Percentiles rank a stretch among this genome's conserved stretches.
Evolutionary conservation across 2,888 invertebrate species (phyloP).

Genomic region (Pollenia amentaria): DNA sequence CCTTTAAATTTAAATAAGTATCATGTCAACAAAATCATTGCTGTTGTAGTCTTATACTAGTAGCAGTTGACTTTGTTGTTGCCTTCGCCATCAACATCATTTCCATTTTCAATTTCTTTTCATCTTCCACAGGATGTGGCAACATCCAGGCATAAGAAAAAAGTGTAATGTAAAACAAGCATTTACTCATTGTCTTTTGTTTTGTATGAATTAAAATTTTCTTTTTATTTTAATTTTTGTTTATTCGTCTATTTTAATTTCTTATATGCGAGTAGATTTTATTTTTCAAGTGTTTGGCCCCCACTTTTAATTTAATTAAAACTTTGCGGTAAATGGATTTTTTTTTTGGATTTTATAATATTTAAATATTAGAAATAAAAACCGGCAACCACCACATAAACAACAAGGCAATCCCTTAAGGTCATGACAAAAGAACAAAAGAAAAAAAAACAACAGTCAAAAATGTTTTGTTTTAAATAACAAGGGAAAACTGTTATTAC

Average conservation of each 20-base stretch:
- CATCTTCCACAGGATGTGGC: background rate
- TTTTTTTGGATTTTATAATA: constrained; percentile 22
- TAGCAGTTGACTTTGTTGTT: too few species aligned
- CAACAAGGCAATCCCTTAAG: constrained; percentile 39
- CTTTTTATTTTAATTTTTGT: constrained; percentile 23
- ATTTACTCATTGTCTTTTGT: constrained; percentile 60
- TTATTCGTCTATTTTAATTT: constrained; percentile 7
- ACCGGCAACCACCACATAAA: background rate
- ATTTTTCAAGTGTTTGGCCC: constrained; percentile 8
- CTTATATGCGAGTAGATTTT: background rate
- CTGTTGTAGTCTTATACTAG: background rate
- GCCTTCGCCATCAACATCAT: constrained; percentile 30
- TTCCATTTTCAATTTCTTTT: constrained; percentile 5
- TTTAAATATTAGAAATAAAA: constrained; percentile 56
- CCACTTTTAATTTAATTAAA: constrained; percentile 68
- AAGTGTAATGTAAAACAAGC: constrained; percentile 47
- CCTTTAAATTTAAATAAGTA: constrained; percentile 24
- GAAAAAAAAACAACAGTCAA: constrained; percentile 14
- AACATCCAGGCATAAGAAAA: background rate
- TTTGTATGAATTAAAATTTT: constrained; percentile 47
- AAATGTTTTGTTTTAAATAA: background rate
- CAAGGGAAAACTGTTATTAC: background rate
- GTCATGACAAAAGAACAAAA: constrained; percentile 15
- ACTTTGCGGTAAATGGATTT: constrained; percentile 61
- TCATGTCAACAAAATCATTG: constrained; percentile 55